Evolutionary conservation across 2,797 vertebrate species (phyloP), one percentile per base, ranked within the genome.

Genomic region (Gallinago nigripennis): DNA sequence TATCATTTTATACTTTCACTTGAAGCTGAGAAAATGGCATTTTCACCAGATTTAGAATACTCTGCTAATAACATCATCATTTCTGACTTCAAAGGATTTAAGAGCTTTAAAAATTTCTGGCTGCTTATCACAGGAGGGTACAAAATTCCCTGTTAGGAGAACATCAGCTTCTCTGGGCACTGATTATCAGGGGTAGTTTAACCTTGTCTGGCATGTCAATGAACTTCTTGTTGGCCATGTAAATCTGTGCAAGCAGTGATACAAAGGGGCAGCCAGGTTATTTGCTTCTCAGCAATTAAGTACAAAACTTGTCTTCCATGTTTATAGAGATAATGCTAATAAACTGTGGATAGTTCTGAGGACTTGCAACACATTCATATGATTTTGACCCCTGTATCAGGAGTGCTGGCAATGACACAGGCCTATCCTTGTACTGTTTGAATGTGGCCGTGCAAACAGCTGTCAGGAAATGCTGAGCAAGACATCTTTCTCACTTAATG

Each of bases 41-140:
- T 82, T 72, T 88, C 50, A 51, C 11, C 28, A 82, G 35, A 83
- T 84, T 98, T 98, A 64, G 98, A 95, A 88, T 97, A 98, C 19
- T 97, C 97, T 92, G 97, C 96, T 86, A 98, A 95, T 95, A 98
- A 82, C 66, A 88, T 98, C 97, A 27, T 98, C 95, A 33, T 83
- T 86, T 48, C 97, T 93, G 48, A 97, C 98, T 66, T 96, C 51
- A 72, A 98, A 61, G 43, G 28, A 56, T 57, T 96, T 91, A 94
- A 98, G 48, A 31, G 95, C 71, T 92, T 91, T 94, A 35, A 98
- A 72, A 82, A 97, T 72, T 8, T 97, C 95, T 93, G 95, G 0
- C 97, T 97, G 28, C 92, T 97, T 93, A 98, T 78, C 39, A 97
- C 19, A 33, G 33, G 9, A 3, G 97, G 93, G 75, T 98, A 98